Percentiles rank a stretch among this genome's conserved stretches.
phyloP scores from a whole-genome alignment of 2,888 invertebrate species.

The Trichopoda pennipes region DNA sequence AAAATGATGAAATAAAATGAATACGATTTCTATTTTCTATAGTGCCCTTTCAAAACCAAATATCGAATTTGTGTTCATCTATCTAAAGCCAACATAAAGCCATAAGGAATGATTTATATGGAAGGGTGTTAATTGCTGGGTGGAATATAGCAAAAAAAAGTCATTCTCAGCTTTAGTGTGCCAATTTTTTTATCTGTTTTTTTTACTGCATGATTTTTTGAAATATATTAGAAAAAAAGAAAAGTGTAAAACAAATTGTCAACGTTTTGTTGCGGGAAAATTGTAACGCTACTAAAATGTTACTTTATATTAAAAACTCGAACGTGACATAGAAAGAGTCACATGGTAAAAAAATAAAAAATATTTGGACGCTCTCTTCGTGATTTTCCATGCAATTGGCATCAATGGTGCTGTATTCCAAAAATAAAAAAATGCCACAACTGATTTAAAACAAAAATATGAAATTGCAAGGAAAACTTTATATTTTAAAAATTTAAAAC shows the following conservation, averaged over 20 bases:
- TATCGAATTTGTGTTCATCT: not conserved
- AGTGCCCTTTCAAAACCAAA: conserved; percentile 1
- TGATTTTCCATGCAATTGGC: too few relatives aligned
- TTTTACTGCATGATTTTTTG: conserved; percentile 11
- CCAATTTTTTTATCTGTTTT: not conserved
- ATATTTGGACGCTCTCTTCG: too few relatives aligned
- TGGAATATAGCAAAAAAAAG: not conserved
- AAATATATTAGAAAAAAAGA: conserved; percentile 41
- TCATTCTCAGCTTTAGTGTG: not conserved
- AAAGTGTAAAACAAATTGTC: conserved; percentile 38
- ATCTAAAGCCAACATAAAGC: not conserved
- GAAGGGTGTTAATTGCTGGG: not conserved
- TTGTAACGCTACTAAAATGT: conserved; percentile 28
- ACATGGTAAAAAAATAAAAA: conserved; percentile 38
- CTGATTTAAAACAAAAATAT: too few relatives aligned
- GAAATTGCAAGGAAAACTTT: too few relatives aligned
- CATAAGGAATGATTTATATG: not conserved
- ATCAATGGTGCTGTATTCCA: too few relatives aligned
- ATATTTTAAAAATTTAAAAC: too few relatives aligned
- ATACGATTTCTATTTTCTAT: conserved; percentile 3
- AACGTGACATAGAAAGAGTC: conserved; percentile 50
- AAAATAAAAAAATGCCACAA: too few relatives aligned
- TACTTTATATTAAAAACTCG: conserved; percentile 46
- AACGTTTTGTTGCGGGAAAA: conserved; percentile 14
- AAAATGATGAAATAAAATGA: conserved; percentile 9